phyloP scores from a whole-genome alignment of 1,140 invertebrate species.

The Schlechtendalia chinensis region DNA sequence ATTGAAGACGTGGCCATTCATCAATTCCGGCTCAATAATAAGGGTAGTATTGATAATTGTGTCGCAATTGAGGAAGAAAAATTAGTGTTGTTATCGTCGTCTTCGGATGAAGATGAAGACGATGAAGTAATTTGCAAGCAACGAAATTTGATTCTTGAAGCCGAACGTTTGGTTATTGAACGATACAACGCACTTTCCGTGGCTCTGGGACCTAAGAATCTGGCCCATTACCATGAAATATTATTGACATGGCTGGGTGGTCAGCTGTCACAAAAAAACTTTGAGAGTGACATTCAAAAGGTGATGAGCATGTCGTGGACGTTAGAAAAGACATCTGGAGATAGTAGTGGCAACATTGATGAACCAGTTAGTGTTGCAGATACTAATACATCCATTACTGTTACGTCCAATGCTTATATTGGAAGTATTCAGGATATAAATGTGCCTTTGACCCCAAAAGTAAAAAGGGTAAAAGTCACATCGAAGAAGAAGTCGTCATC shows the following conservation, averaged over 20 bases:
- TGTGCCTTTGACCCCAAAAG: neutral
- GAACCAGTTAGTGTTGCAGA: neutral
- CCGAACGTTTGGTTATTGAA: neutral
- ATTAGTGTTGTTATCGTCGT: neutral
- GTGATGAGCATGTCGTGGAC: neutral
- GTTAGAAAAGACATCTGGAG: fast-evolving
- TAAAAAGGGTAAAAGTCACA: neutral
- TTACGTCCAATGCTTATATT: too few relatives aligned
- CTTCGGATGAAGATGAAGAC: conserved; percentile 4
- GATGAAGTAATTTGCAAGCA: neutral
- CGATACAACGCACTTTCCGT: neutral
- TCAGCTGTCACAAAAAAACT: neutral
- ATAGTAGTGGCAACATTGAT: neutral
- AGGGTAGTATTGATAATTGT: too few relatives aligned
- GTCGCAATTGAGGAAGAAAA: neutral
- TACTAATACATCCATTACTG: too few relatives aligned
- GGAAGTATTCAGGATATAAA: too few relatives aligned
- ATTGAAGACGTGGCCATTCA: neutral
- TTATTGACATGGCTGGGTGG: neutral
- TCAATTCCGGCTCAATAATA: too few relatives aligned
- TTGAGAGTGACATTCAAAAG: neutral
- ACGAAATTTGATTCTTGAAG: neutral
- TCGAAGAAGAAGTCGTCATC: too few relatives aligned
- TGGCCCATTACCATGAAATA: neutral
- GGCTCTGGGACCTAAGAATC: neutral